Percentiles rank a stretch among this genome's conserved stretches.
Evolutionary conservation across 2,888 invertebrate species (phyloP).

Genomic region (Lacanobia wlatinum): DNA sequence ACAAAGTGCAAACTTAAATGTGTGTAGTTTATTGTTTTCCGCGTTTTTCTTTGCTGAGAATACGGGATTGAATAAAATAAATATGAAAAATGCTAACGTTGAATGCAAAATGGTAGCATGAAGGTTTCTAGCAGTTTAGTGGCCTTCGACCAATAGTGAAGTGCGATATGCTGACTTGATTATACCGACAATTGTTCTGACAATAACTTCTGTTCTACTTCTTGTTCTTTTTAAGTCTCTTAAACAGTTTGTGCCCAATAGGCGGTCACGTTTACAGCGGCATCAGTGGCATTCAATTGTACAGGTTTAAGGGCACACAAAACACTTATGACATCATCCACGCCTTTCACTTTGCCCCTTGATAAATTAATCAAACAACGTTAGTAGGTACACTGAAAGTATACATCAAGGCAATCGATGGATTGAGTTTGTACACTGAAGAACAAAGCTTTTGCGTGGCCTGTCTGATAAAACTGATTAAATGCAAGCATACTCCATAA

Average conservation of each 20-base stretch:
- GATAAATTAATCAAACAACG: conserved; percentile 33
- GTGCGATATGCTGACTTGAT: not conserved
- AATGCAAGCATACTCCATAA: conserved; percentile 54
- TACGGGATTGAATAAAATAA: not conserved
- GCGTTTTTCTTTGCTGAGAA: not conserved
- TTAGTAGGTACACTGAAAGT: conserved; percentile 19
- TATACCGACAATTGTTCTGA: no score
- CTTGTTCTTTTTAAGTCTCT: no score
- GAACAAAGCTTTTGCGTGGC: conserved; percentile 47
- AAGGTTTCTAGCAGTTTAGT: no score
- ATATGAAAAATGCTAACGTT: not conserved
- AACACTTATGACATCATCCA: not conserved
- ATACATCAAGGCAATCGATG: conserved; percentile 31
- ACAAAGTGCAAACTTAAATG: conserved; percentile 10
- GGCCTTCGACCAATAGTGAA: not conserved
- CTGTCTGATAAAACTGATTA: conserved; percentile 56
- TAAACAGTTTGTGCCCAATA: no score
- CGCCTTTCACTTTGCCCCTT: not conserved
- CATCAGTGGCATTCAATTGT: no score
- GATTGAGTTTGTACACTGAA: conserved; percentile 43
- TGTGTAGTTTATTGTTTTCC: not conserved
- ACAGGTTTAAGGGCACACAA: no score
- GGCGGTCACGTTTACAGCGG: no score
- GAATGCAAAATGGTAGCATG: not conserved
- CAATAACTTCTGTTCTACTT: no score